Evolutionary conservation across 2,113 vertebrate genomes (phyloP).

Genomic region (Sander lucioperca): DNA sequence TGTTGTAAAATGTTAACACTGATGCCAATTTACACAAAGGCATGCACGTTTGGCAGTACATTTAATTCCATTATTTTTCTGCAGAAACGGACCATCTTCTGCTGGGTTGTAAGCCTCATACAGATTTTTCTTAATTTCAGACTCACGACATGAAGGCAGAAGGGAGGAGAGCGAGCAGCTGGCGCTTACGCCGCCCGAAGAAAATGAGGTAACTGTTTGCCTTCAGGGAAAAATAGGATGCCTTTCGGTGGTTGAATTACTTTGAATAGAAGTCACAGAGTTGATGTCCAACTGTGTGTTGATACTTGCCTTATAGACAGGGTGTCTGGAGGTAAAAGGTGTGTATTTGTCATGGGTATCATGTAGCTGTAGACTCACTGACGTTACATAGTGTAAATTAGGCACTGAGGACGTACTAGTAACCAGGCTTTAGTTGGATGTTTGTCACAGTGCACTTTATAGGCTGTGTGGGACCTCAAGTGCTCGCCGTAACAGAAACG

Average conservation of each 20-base stretch:
- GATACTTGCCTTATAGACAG: neutral
- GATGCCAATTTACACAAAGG: neutral
- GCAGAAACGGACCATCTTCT: neutral
- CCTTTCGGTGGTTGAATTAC: too few relatives aligned
- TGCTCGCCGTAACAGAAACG: neutral
- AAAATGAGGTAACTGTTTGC: constrained; percentile 37
- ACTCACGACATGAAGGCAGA: constrained; percentile 8
- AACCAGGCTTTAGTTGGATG: neutral
- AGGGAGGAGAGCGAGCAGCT: constrained; percentile 18
- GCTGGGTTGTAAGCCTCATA: neutral
- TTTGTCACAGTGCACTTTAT: neutral
- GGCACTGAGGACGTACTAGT: neutral
- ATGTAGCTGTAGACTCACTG: neutral
- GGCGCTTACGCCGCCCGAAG: neutral
- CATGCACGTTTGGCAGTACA: neutral
- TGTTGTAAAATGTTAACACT: too few relatives aligned
- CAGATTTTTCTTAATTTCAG: neutral
- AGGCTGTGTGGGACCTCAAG: neutral
- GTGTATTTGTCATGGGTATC: neutral
- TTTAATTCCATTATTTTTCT: too few relatives aligned
- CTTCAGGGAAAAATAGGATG: too few relatives aligned
- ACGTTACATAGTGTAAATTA: neutral
- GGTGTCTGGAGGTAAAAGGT: neutral
- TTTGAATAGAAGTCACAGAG: neutral
- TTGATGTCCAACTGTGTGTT: neutral